phyloP scores from a whole-genome alignment of 2,113 vertebrate genomes.

The Psilopsiagon aurifrons region DNA sequence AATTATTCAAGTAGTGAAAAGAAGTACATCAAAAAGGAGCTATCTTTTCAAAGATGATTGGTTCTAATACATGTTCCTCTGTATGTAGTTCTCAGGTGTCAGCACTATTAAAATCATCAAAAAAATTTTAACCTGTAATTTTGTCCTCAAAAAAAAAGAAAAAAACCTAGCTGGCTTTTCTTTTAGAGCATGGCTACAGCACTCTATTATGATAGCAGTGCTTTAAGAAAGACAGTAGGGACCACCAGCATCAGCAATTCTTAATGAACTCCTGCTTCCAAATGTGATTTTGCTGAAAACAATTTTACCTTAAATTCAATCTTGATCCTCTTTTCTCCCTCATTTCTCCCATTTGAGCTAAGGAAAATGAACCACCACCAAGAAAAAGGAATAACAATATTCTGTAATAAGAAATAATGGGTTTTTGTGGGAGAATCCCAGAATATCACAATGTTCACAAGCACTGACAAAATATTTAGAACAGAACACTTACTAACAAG shows the following conservation, averaged over 20 bases:
- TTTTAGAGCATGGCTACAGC: background rate
- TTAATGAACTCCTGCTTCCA: background rate
- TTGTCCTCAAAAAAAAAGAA: background rate
- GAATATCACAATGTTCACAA: background rate
- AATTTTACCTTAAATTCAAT: background rate
- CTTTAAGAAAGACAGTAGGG: background rate
- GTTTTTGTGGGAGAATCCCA: background rate
- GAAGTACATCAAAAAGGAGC: background rate
- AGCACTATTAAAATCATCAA: background rate
- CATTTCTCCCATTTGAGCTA: background rate
- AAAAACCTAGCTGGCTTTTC: rapidly evolving
- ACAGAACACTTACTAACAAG: background rate
- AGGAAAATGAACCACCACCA: background rate
- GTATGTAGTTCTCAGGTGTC: background rate
- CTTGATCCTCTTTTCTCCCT: background rate
- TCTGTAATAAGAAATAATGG: background rate
- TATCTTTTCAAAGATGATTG: background rate
- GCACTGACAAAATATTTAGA: background rate
- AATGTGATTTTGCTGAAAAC: background rate
- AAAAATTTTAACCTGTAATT: background rate
- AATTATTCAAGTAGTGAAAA: background rate
- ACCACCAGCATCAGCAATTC: background rate
- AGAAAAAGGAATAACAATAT: background rate
- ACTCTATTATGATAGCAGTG: background rate
- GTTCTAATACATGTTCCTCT: background rate